Evolutionary conservation across 2,888 invertebrate species (phyloP), one percentile per base, ranked within the genome.

Genomic region (Metellina segmentata): DNA sequence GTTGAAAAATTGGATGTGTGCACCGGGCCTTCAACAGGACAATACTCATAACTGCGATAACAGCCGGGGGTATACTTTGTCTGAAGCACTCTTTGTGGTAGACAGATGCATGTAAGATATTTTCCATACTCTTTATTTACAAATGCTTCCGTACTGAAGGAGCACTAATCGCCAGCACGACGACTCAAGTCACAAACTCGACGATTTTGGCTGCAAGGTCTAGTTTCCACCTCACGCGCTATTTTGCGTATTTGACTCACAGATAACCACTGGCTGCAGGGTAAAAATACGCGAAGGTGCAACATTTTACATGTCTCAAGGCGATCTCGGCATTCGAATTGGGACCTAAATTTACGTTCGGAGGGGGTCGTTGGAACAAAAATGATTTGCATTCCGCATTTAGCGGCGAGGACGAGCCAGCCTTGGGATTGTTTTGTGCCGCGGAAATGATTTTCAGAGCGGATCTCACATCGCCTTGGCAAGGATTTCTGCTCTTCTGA

Each of bases 391-490:
- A 61, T 61, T 79, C 79, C 34, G 79, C 53, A 61, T 79, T 79
- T 79, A 61, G 79, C 53, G 34, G 34, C 77, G 77, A 77, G 77
- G 77, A n/a, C 51, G 19, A 9, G 77, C n/a, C 53, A 53, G 2
- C 79, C 79, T 79, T 79, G 79, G 79, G 20, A 79, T 79, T 52
- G 79, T 61, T 79, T 53, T 19, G 1, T 34, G 51, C n/a, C 19
- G 79, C 52, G 7, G 52, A 52, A 78, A 78, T 49, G 78, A 53
- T 79, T 53, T 53, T 53, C 53, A 61, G 79, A 79, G 77, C 61
- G 53, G 6, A 20, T 20, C 34, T 52, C 9, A 6, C 13, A 51
- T 49, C 19, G 1, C 34, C 34, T 51, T 77, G 77, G 77, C 77
- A 51, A n/a, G n/a, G 9, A 19, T 11, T 34, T 13, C 77, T 52